These are phyloP conservation scores for Baryphthengus martii DNA, from an alignment of 2,113 vertebrate genomes.

Conservation along the genomic window DNA sequence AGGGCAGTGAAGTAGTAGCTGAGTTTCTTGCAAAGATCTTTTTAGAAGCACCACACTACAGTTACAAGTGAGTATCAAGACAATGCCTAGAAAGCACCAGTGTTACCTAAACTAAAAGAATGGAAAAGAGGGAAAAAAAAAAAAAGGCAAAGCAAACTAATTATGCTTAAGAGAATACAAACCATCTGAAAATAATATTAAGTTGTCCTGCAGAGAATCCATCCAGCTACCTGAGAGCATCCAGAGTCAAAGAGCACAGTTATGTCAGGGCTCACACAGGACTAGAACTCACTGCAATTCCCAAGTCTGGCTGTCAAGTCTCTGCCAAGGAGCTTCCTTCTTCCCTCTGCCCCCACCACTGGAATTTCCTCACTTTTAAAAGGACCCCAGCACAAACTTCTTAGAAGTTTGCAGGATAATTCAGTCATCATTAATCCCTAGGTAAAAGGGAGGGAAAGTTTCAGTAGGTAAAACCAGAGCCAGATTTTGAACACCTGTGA, in stretches of 20 bases:
- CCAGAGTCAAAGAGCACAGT: background rate
- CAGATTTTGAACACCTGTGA: slow-evolving; percentile 29
- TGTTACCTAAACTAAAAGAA: background rate
- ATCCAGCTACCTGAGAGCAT: background rate
- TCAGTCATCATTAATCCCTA: background rate
- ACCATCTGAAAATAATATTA: background rate
- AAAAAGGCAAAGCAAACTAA: background rate
- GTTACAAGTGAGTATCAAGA: background rate
- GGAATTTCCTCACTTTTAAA: slow-evolving; percentile 8
- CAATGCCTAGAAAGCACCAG: background rate
- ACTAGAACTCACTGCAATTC: background rate
- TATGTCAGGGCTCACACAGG: background rate
- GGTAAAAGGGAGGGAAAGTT: background rate
- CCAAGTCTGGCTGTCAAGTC: background rate
- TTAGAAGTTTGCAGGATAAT: background rate
- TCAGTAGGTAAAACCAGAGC: background rate
- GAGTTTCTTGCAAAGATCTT: background rate
- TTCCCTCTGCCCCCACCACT: background rate
- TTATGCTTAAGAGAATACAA: background rate
- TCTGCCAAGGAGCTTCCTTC: background rate
- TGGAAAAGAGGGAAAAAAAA: background rate
- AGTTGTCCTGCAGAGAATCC: background rate
- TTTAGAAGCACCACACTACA: background rate
- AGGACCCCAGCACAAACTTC: background rate
- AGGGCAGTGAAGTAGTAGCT: background rate